Base-by-base conservation (phyloP, 2,797 vertebrate species). In the Chaetophractus vellerosus region DNA sequence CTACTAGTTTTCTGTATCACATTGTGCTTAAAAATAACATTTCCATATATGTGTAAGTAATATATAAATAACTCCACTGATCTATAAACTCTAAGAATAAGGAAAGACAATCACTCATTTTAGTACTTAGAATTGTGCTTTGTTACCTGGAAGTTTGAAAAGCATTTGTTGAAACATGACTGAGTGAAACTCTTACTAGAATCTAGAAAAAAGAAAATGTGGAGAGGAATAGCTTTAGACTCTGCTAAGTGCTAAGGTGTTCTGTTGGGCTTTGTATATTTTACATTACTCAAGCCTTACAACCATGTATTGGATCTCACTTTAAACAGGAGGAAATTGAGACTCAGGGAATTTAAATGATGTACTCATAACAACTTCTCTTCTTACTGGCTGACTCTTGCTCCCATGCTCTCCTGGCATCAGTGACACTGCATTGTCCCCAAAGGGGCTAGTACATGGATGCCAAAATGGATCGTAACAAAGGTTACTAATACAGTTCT, bases 331-430 rank as follows among this genome's bases (percentile, higher is more conserved):
- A 93, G 52, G 79, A 96, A 72, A 82, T 16, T 41, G 72, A 66
- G 74, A 85, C n/a, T 82, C 18, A 23, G 19, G 38, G 38, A 55
- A 93, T 95, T 96, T 90, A 94, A 88, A 84, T 74, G 89, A 78
- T 48, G 71, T 66, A 19, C n/a, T n/a, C 63, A n/a, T 66, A 66
- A 55, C 18, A 19, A 19, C 52, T 55, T 18, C 52, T 55, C 52
- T 55, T 55, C 52, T 55, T 19, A 55, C 52, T 55, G 52, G 52
- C 55, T 80, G 59, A 91, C 18, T 83, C 14, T 88, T 90, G 33
- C 9, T 89, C 41, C 78, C 2, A 14, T 45, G n/a, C 2, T 33
- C 14, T 9, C 21, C 5, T 61, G 66, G 90, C 31, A 59, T 93
- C 15, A 52, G 9, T 71, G 57, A 71, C 26, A 71, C 66, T 26